Percentiles rank a stretch among this genome's conserved stretches.
Conservation (phyloP, 1,140 invertebrate species). For the Cephus cinctus region DNA sequence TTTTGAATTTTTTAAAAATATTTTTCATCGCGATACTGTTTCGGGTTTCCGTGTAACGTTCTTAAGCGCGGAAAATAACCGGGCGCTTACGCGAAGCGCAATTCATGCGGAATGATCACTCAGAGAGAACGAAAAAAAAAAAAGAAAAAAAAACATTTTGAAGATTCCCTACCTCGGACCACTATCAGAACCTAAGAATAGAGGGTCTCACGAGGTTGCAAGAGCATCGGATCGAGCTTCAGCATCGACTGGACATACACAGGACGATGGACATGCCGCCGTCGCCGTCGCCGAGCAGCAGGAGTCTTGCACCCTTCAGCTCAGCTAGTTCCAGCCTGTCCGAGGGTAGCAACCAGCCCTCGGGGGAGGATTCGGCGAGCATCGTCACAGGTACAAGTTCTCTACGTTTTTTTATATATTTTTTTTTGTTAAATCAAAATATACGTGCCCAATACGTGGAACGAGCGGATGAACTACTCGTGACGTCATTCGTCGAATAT, state of each 20-base stretch:
- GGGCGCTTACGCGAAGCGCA: no score
- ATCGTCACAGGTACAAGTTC: constrained; percentile 78
- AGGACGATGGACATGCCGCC: constrained; percentile 63
- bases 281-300: constrained; percentile 82
- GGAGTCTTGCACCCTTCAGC: constrained; percentile 78
- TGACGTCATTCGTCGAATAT: no score
- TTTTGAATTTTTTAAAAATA: no score
- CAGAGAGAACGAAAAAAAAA: no score
- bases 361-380: constrained; percentile 79
- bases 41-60: no score
- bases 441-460: no score
- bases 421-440: constrained; percentile 23
- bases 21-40: no score
- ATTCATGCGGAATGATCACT: no score
- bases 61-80: no score
- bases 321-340: constrained; percentile 84
- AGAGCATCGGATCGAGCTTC: constrained; percentile 52
- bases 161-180: constrained; percentile 52
- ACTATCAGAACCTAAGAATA: constrained; percentile 55
- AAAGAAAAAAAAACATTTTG: constrained; percentile 32
- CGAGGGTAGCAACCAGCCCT: constrained; percentile 72
- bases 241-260: constrained; percentile 52
- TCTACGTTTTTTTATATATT: constrained; percentile 20
- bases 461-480: no score
- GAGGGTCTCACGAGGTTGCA: constrained; percentile 54